A percentile compares a stretch with the other conserved stretches of the same genome.
Evolutionary conservation across 2,113 vertebrate species (phyloP).

Genomic region (Coracopsis vasa): DNA sequence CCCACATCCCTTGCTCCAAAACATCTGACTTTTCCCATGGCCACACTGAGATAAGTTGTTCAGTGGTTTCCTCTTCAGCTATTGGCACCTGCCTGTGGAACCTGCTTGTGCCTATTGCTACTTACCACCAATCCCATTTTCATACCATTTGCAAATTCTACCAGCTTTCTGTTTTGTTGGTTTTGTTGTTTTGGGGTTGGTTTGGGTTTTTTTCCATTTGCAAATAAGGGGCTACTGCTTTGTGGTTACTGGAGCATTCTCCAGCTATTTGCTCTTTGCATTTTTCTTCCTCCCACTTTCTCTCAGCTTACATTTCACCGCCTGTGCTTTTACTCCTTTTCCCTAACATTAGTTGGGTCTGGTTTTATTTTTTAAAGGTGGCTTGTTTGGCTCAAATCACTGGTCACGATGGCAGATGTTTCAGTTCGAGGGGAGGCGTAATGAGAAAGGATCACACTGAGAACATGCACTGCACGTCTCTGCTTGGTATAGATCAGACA

Average conservation of each 20-base stretch:
- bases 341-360: neutral
- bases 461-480: neutral
- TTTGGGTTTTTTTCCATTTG: neutral
- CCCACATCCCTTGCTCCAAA: neutral
- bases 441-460: neutral
- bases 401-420: neutral
- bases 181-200: neutral
- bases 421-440: neutral
- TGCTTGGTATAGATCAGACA: neutral
- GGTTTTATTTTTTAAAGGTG: neutral
- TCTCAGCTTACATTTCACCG: slow-evolving; percentile 34
- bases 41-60: neutral
- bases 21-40: neutral
- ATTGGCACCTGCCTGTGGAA: neutral
- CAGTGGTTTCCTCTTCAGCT: neutral
- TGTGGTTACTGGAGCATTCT: neutral
- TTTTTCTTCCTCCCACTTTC: slow-evolving; percentile 41
- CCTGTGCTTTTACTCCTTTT: neutral
- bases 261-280: neutral
- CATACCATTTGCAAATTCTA: neutral
- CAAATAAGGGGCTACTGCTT: neutral
- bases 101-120: neutral
- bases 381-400: neutral
- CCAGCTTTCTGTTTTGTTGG: neutral
- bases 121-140: neutral